Evolutionary conservation across 2,797 vertebrate species (phyloP), one percentile per base, ranked within the genome.

Genomic region (Anniella stebbinsi): DNA sequence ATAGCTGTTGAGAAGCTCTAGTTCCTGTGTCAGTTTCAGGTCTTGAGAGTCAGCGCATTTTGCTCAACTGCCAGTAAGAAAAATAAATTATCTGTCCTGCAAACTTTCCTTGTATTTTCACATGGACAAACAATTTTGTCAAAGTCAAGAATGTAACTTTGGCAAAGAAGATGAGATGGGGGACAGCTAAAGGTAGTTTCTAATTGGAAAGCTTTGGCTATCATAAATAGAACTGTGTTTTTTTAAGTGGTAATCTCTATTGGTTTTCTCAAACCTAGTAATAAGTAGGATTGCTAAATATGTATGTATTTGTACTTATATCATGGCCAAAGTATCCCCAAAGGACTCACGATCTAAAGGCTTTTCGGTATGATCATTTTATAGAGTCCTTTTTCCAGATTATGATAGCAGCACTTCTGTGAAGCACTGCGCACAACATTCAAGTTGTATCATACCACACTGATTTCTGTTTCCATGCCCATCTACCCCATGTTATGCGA

Each of bases 141-240:
- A 57, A 83, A 91, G 66, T 38, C 30, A 38, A 2, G 83, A 38
- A 57, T 82, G 75, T 21, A 10, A 28, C 18, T 17, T 83, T 84
- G 33, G 12, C 30, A 87, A 77, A 81, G 12, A 30, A 92, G 10
- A 91, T 91, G 91, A 90, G 30, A 81, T 33, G 66, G 86, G 70
- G 63, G 69, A 81, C 90, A 54, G 80, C 87, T 84, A 75, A 88
- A 21, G 86, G 30, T 5, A 0, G n/a, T 28, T 88, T 89, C 8
- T 0, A 76, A 48, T 18, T 86, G 78, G n/a, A 41, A 66, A 67
- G 15, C 54, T 84, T 87, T 28, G 48, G 0, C 51, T 75, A 8
- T 84, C 51, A 77, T 60, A 18, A 73, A 63, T 72, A 33, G 57
- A 66, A 3, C 45, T 57, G 23, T 23, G 60, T 5, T 12, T 88